Conservation (phyloP, 2,888 invertebrate species). For the Trachelus iudaicus region DNA sequence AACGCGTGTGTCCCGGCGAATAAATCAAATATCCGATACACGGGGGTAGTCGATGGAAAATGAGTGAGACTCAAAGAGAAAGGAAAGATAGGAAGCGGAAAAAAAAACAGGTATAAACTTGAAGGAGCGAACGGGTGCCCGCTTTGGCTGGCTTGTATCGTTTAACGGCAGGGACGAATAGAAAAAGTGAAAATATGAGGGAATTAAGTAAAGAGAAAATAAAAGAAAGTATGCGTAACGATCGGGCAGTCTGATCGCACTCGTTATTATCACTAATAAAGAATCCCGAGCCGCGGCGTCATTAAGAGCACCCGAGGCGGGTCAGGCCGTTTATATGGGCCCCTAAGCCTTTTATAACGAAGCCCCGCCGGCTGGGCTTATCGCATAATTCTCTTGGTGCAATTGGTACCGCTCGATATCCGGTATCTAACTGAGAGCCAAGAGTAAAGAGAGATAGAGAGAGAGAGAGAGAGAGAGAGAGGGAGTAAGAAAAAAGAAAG, state of each 20-base stretch:
- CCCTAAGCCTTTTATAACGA: neutral
- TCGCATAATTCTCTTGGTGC: neutral
- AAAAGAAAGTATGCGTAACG: neutral
- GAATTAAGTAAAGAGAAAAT: neutral
- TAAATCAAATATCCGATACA: neutral
- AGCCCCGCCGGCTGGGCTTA: neutral
- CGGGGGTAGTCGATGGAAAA: neutral
- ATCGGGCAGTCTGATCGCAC: neutral
- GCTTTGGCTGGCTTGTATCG: too few relatives aligned
- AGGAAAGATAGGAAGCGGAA: neutral
- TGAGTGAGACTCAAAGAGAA: neutral
- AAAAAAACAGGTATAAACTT: neutral
- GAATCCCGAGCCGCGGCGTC: neutral
- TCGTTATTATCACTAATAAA: neutral
- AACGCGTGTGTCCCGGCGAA: neutral
- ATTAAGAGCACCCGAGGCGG: neutral
- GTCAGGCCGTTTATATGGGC: neutral
- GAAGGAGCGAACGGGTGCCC: too few relatives aligned
- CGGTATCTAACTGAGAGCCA: neutral
- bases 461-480: neutral
- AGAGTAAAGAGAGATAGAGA: neutral
- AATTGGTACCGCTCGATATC: neutral
- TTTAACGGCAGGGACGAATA: too few relatives aligned
- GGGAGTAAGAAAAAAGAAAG: neutral
- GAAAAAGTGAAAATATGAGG: neutral